Percentiles rank a stretch among this genome's conserved stretches.
phyloP scores from a whole-genome alignment of 2,888 invertebrate genomes.

The Fabriciana adippe region DNA sequence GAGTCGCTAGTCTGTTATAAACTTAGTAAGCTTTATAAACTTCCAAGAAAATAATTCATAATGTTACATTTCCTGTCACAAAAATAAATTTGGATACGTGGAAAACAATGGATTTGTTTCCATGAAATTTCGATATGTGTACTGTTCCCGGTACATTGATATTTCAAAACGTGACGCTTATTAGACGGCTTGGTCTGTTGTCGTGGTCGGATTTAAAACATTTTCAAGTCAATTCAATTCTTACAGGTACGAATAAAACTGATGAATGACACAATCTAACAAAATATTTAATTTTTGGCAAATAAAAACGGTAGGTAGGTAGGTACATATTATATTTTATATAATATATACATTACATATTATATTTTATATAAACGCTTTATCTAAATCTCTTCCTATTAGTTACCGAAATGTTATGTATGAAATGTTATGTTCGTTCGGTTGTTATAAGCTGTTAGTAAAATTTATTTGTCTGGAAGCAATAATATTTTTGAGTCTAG shows the following conservation, averaged over 20 bases:
- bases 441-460: conserved; percentile 4
- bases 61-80: conserved; percentile 14
- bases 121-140: conserved; percentile 10
- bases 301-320: too few species aligned
- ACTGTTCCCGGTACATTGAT: too few species aligned
- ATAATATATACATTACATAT: too few species aligned
- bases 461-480: conserved; percentile 31
- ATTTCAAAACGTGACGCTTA: conserved; percentile 14
- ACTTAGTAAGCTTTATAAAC: not conserved
- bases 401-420: not conserved
- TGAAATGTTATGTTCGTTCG: not conserved
- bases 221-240: conserved; percentile 2
- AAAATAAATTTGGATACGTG: conserved; percentile 18
- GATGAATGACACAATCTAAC: too few species aligned
- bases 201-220: not conserved
- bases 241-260: too few species aligned
- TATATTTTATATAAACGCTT: too few species aligned
- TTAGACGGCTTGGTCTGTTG: conserved; percentile 4
- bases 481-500: conserved; percentile 29
- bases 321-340: too few species aligned
- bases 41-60: conserved; percentile 5
- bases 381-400: not conserved
- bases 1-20: too few species aligned
- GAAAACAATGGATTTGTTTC: conserved; percentile 16
- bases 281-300: too few species aligned